phyloP scores from a whole-genome alignment of 2,113 vertebrate genomes.

The Rousettus leschenaultii region DNA sequence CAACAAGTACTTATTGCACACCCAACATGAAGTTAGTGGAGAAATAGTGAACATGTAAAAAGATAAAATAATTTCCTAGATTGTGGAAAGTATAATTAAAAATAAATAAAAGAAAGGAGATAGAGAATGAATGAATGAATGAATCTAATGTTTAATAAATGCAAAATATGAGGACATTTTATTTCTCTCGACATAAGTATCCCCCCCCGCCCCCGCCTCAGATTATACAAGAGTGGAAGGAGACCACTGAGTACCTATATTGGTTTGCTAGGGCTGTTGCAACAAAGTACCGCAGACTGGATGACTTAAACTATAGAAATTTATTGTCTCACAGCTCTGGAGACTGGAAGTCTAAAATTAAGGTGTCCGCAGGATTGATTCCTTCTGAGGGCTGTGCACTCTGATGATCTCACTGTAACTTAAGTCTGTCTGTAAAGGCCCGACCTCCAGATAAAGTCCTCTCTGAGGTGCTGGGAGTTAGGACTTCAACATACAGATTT shows the following conservation, averaged over 20 bases:
- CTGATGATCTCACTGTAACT: background rate
- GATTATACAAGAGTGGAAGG: background rate
- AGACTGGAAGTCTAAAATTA: background rate
- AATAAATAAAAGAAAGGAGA: background rate
- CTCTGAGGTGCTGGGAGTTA: background rate
- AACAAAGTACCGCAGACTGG: background rate
- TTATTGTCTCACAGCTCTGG: background rate
- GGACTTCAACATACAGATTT: background rate
- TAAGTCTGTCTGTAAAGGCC: background rate
- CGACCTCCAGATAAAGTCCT: background rate
- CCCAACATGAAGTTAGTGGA: background rate
- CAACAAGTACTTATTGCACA: background rate
- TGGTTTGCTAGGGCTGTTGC: background rate
- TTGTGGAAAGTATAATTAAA: background rate
- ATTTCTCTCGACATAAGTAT: background rate
- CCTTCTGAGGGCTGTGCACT: background rate
- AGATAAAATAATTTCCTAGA: background rate
- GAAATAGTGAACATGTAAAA: background rate
- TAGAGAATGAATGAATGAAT: background rate
- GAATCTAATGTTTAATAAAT: slow-evolving; percentile 5
- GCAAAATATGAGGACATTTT: background rate
- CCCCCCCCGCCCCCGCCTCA: background rate
- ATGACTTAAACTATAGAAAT: background rate
- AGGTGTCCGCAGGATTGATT: background rate
- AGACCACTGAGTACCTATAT: background rate